phyloP scores from a whole-genome alignment of 1,140 invertebrate species.

The Heliothis subflexa region DNA sequence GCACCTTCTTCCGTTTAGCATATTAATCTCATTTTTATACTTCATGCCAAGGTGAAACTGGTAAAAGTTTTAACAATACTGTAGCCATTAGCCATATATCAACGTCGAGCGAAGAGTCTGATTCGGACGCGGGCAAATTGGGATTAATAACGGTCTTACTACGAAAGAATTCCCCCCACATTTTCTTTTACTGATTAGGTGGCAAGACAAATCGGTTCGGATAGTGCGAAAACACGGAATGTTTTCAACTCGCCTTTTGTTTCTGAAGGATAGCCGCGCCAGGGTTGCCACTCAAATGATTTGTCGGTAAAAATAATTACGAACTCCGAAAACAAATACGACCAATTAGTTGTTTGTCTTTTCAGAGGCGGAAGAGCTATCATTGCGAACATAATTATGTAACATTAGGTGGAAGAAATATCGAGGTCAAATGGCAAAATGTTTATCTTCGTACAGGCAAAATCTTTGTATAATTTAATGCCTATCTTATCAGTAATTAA shows the following conservation, averaged over 20 bases:
- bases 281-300: constrained; percentile 25
- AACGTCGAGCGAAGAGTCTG: constrained; percentile 58
- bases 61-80: constrained; percentile 48
- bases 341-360: constrained; percentile 1
- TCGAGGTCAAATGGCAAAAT: constrained; percentile 9
- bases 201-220: constrained; percentile 62
- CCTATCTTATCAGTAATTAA: constrained; percentile 43
- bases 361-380: neutral
- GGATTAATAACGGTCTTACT: constrained; percentile 66
- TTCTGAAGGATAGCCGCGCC: constrained; percentile 14
- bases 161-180: constrained; percentile 52
- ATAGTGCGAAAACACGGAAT: constrained; percentile 41
- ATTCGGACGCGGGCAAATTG: constrained; percentile 63
- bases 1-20: constrained; percentile 34
- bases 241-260: constrained; percentile 25
- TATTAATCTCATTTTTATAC: constrained; percentile 47
- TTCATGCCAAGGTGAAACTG: constrained; percentile 36
- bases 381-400: constrained; percentile 10
- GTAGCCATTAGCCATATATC: constrained; percentile 62
- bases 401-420: constrained; percentile 19
- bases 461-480: constrained; percentile 21
- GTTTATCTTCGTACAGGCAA: constrained; percentile 14
- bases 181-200: constrained; percentile 66
- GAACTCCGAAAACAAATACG: constrained; percentile 17
- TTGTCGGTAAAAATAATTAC: constrained; percentile 18